Evolutionary conservation across 2,888 invertebrate genomes (phyloP).

Genomic region (Ctenicera cuprea): DNA sequence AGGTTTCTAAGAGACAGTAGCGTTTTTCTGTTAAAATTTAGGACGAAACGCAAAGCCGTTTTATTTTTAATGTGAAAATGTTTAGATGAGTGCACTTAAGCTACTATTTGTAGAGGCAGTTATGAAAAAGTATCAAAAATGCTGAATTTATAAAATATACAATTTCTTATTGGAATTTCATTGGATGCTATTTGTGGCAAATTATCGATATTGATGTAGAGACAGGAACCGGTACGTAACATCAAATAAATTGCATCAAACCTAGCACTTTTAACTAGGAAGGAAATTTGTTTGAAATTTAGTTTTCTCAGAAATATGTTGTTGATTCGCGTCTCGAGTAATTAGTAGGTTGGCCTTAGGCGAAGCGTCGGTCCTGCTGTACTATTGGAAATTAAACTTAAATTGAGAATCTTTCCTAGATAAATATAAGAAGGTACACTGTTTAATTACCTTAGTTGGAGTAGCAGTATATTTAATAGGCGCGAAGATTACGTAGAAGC

Average conservation of each 20-base stretch:
- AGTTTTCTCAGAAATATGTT: conserved; percentile 70
- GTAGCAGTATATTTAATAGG: conserved; percentile 42
- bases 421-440: conserved; percentile 65
- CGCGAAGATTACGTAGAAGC: conserved; percentile 11
- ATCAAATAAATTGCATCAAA: conserved; percentile 65
- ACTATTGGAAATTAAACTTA: conserved; percentile 68
- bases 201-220: not conserved
- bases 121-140: too few relatives aligned
- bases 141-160: not conserved
- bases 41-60: too few relatives aligned
- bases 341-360: conserved; percentile 67
- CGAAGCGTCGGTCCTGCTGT: conserved; percentile 61
- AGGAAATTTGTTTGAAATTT: conserved; percentile 69
- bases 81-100: too few relatives aligned
- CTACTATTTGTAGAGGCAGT: too few relatives aligned
- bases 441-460: conserved; percentile 54
- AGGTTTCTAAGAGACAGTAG: too few relatives aligned
- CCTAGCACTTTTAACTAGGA: conserved; percentile 67
- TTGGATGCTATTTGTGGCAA: not conserved
- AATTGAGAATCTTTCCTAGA: conserved; percentile 65
- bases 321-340: conserved; percentile 67
- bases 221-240: conserved; percentile 26
- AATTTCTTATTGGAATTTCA: not conserved
- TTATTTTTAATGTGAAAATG: too few relatives aligned
- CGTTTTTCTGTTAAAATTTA: too few relatives aligned